These are phyloP conservation scores for Hydrozoanthus gracilis DNA, from an alignment of 92 coral and sea anemone species.

Conservation along the genomic window DNA sequence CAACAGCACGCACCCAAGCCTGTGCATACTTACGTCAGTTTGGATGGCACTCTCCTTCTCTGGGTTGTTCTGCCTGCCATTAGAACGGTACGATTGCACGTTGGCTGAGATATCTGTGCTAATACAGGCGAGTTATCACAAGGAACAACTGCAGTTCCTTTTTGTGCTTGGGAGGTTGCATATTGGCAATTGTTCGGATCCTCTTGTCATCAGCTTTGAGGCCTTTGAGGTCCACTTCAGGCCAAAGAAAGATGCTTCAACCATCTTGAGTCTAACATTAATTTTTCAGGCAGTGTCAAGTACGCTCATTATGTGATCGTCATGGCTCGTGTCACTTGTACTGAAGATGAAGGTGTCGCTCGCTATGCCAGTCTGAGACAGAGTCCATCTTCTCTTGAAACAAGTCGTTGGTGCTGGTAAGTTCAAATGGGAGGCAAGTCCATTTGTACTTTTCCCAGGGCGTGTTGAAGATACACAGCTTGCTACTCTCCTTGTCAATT, in stretches of 20 bases:
- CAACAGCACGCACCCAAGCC: neutral
- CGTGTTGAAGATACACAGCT: constrained; percentile 39
- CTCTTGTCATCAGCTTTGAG: constrained; percentile 46
- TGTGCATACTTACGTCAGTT: constrained; percentile 10
- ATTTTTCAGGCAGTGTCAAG: constrained; percentile 32
- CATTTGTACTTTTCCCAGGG: constrained; percentile 62
- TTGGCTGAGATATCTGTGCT: neutral
- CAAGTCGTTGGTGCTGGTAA: constrained; percentile 56
- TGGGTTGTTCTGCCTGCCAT: too few species aligned
- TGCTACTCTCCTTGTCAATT: neutral
- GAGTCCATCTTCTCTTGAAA: constrained; percentile 66
- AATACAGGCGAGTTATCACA: neutral
- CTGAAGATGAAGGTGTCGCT: constrained; percentile 65
- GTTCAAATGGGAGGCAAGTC: constrained; percentile 64
- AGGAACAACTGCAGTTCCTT: constrained; percentile 59
- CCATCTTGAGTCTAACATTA: constrained; percentile 54
- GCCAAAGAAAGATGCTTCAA: constrained; percentile 64
- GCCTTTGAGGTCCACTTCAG: constrained; percentile 40
- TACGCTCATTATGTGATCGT: constrained; percentile 61
- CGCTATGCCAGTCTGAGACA: constrained; percentile 67
- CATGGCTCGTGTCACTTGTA: constrained; percentile 52
- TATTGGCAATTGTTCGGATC: constrained; percentile 34
- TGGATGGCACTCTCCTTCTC: constrained; percentile 12
- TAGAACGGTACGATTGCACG: too few species aligned
- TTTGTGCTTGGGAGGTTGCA: constrained; percentile 56